Percentiles rank a stretch among this genome's conserved stretches.
Conservation (phyloP, 2,888 invertebrate species). For the Coronaproctus castanopsis region DNA sequence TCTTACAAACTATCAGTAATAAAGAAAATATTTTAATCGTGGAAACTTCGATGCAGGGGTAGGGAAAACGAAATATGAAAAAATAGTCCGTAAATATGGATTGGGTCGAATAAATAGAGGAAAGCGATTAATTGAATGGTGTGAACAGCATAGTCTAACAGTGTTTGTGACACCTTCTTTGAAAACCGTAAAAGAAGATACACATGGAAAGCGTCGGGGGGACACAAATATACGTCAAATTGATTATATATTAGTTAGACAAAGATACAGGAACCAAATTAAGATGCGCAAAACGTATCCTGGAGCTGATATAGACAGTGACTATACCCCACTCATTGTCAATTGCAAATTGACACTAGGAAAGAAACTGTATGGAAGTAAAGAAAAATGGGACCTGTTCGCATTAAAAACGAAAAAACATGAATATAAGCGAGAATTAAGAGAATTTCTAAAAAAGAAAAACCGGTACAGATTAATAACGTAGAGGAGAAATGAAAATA, state of each 20-base stretch:
- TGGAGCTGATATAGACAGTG: background rate
- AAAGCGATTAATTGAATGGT: background rate
- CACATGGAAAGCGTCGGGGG: background rate
- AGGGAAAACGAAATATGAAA: background rate
- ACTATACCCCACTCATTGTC: background rate
- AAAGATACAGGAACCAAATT: background rate
- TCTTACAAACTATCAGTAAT: background rate
- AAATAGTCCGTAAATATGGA: background rate
- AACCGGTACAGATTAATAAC: background rate
- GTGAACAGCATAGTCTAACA: background rate
- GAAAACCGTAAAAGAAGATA: background rate
- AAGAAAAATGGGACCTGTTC: background rate
- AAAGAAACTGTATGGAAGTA: background rate
- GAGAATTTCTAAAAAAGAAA: background rate
- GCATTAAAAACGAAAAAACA: background rate
- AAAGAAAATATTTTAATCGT: background rate
- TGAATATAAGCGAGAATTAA: background rate
- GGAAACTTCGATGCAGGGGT: background rate
- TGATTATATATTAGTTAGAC: background rate
- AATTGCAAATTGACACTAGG: background rate
- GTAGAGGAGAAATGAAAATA: background rate
- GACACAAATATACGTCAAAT: background rate
- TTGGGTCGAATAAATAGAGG: background rate
- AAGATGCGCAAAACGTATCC: background rate
- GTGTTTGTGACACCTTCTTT: background rate